Evolutionary conservation across 2,888 invertebrate species (phyloP).

Genomic region (Hyposoter dolosus): DNA sequence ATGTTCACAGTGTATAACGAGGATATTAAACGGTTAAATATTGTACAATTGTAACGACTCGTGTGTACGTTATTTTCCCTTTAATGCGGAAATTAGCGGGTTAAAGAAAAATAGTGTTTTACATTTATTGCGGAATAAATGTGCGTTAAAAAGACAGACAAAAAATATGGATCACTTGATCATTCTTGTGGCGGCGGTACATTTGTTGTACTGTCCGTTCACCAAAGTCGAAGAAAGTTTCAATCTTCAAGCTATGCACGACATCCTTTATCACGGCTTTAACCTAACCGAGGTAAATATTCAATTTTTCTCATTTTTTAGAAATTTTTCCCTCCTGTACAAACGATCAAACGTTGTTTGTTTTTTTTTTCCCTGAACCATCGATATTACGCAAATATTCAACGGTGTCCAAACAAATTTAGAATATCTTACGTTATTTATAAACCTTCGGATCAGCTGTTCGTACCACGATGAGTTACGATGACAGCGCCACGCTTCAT

Average conservation of each 20-base stretch:
- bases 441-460: constrained; percentile 78
- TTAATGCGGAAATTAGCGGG: constrained; percentile 28
- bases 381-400: constrained; percentile 75
- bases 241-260: constrained; percentile 99
- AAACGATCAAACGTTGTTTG: background rate
- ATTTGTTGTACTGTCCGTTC: constrained; percentile 95
- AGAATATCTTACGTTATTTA: constrained; percentile 78
- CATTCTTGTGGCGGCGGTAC: constrained; percentile 91
- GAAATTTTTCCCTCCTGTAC: background rate
- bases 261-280: constrained; percentile 94
- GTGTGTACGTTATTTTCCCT: constrained; percentile 20
- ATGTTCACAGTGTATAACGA: constrained; percentile 60
- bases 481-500: constrained; percentile 43
- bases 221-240: constrained; percentile 99
- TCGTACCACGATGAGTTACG: constrained; percentile 48
- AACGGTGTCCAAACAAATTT: constrained; percentile 77
- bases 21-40: constrained; percentile 49
- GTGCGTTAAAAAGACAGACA: constrained; percentile 36
- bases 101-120: constrained; percentile 29
- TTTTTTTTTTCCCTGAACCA: background rate
- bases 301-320: background rate
- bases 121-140: constrained; percentile 51
- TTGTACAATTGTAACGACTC: constrained; percentile 13
- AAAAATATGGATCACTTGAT: constrained; percentile 90
- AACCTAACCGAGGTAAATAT: constrained; percentile 92